Evolutionary conservation across 2,888 invertebrate species (phyloP), one percentile per base, ranked within the genome.

Genomic region (Leucophenga maculata): DNA sequence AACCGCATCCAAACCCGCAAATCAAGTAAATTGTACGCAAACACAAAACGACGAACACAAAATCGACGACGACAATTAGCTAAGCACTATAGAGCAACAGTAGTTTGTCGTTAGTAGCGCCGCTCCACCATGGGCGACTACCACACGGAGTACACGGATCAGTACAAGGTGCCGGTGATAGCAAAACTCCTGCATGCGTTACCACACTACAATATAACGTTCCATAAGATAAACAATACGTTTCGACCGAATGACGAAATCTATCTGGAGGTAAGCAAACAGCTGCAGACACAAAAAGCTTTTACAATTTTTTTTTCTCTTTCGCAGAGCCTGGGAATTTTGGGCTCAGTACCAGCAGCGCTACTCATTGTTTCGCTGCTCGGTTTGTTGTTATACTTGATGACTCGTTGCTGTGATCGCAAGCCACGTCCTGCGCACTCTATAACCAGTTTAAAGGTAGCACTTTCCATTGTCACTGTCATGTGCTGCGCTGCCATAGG

Each of bases 361-460:
- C 94, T 97, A 93, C 91, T 98, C 84, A 96, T 97, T 83, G 90
- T 98, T 73, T 97, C 97, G 32, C 91, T 98, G 81, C 91, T 97
- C 77, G 92, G 97, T 67, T 91, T 98, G 79, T 92, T 97, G 78
- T 93, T 97, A 83, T 98, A 97, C 90, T 92, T 98, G 87, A 93
- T 97, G 89, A 96, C 97, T 84, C 92, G 97, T 90, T 98, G 98
- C 90, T 97, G 97, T 91, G 97, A 97, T 91, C 92, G 96, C 84
- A 96, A 96, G 89, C 95, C 96, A 77, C 92, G 96, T 69, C 95
- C 96, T 72, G 94, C 95, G 71, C 93, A 94, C 87, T 95, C 95
- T 82, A 95, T 97, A 88, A 93, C 95, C 65, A 95, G 97, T 80
- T 91, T 97, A 77, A 94, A 94, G 91, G 92, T 94, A 87, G 92